Evolutionary conservation across 2,797 vertebrate species (phyloP).

Genomic region (Anas capensis): DNA sequence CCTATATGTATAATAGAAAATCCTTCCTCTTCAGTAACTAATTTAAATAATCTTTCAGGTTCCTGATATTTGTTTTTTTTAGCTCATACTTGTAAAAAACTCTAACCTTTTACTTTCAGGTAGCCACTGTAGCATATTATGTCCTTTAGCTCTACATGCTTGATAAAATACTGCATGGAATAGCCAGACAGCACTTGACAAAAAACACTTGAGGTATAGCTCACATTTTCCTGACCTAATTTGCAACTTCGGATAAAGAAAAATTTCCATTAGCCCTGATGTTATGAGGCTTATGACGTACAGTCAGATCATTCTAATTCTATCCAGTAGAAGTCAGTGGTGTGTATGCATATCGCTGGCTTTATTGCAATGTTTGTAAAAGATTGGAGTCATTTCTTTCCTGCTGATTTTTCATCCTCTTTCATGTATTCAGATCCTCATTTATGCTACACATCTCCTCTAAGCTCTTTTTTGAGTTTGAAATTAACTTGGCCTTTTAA

Average conservation of each 20-base stretch:
- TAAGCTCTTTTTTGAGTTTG: slow-evolving; percentile 72
- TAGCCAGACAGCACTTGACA: neutral
- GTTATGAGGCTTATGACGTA: slow-evolving; percentile 11
- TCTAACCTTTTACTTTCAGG: neutral
- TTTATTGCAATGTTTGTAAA: slow-evolving; percentile 64
- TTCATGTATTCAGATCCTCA: slow-evolving; percentile 68
- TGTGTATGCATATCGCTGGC: slow-evolving; percentile 13
- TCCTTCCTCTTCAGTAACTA: neutral
- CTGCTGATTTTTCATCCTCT: slow-evolving; percentile 73
- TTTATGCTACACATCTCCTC: slow-evolving; percentile 72
- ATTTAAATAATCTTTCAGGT: slow-evolving; percentile 2
- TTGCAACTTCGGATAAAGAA: slow-evolving; percentile 12
- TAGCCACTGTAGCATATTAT: neutral
- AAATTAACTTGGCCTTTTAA: slow-evolving; percentile 76
- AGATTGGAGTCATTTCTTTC: slow-evolving; percentile 65
- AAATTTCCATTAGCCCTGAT: slow-evolving; percentile 58
- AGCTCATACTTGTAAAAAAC: neutral
- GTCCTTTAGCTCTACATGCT: neutral
- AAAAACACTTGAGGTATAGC: slow-evolving; percentile 15
- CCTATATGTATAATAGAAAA: neutral
- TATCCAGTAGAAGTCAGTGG: slow-evolving; percentile 33
- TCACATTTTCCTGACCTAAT: slow-evolving; percentile 52
- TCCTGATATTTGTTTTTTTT: neutral
- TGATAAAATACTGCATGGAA: neutral
- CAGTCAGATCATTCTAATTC: slow-evolving; percentile 45